Evolutionary conservation across 2,113 vertebrate species (phyloP).

Genomic region (Rattus norvegicus): GRCr8 NC_086020.1:175570501-175571000

Average conservation of each 20-base stretch:
- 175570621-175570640: neutral
- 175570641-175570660: neutral
- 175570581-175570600: neutral
- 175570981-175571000: neutral
- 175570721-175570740: neutral
- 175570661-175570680: neutral
- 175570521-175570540: constrained; percentile 84
- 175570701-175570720: neutral
- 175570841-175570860: too few relatives aligned
- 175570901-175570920: too few relatives aligned
- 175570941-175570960: neutral
- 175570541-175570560: constrained; percentile 88
- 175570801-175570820: neutral
- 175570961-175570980: neutral
- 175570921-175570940: too few relatives aligned
- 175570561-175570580: neutral
- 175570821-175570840: neutral
- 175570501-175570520: constrained; percentile 88
- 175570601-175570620: neutral
- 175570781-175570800: too few relatives aligned
- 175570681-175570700: neutral
- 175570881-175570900: too few relatives aligned
- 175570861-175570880: too few relatives aligned
- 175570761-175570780: neutral
- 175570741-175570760: neutral